Base-by-base conservation (phyloP, 2,113 vertebrate species). In the Labeo catla region DNA sequence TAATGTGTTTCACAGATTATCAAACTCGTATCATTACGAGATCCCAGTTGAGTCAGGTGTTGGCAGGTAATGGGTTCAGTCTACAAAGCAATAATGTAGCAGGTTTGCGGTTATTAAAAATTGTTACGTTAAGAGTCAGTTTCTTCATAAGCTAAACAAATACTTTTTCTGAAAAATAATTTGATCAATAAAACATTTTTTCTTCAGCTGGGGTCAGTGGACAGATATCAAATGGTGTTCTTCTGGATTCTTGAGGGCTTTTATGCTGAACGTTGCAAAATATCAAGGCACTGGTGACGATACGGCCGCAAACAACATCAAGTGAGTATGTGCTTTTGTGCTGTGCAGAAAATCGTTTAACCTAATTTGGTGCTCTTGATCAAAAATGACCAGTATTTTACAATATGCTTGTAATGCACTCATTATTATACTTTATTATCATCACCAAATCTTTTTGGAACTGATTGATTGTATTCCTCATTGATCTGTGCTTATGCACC, bases 251-350 rank as follows among this genome's bases (percentile, higher is more conserved):
- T 59, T 89, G 49, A 52, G 3, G 0, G 45, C 78, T 63, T 89
- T 87, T 47, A 83, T 85, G 72, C 83, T 89, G 34, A 84, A 73
- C 57, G 88, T 87, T 16, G 83, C 87, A 78, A 45, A 78, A n/a
- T 66, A 28, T 45, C 86, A 85, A 83, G 83, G 83, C 43, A 49
- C 10, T 45, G 54, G 73, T 63, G 88, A 89, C 2, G 86, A 89
- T 11, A 87, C 86, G 6, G 78, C 88, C 12, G 88, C 86, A 72
- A 87, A 87, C 76, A 89, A 89, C 66, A 83, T 89, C 82, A 85
- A 87, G 39, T 39, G 39, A 39, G 39, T 39, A 39, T 39, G 39
- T 3, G 39, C 3, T 39, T 39, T 39, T 39, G 39, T 39, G 39
- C 39, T 39, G 43, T 45, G 47, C 9, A 2, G 9, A 50, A 11